Percentiles rank a stretch among this genome's conserved stretches.
Conservation (phyloP, 2,888 invertebrate species). For the Brachypalpus laphriformis region DNA sequence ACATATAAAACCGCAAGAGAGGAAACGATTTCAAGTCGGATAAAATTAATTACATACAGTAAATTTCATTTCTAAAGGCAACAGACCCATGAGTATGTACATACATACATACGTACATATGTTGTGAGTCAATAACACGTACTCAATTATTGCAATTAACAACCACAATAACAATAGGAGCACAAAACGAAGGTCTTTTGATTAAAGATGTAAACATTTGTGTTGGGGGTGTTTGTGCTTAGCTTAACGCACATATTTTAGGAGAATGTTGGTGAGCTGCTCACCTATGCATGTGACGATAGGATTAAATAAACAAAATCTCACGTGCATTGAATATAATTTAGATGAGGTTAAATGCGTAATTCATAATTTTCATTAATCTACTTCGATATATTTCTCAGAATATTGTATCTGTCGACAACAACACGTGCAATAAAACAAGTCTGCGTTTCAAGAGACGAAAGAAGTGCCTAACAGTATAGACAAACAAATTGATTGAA, state of each 20-base stretch:
- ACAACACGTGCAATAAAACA: neutral
- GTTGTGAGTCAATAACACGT: neutral
- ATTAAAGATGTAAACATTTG: neutral
- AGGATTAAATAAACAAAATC: neutral
- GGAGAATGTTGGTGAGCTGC: neutral
- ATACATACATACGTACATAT: neutral
- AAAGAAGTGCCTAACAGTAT: neutral
- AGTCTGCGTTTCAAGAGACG: neutral
- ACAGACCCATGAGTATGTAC: neutral
- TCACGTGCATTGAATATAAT: neutral
- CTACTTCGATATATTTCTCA: neutral
- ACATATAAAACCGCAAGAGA: neutral
- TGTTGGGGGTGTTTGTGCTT: neutral
- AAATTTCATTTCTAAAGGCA: conserved; percentile 10
- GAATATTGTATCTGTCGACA: neutral
- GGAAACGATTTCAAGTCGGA: neutral
- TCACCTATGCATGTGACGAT: neutral
- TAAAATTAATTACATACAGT: conserved; percentile 3
- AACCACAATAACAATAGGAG: neutral
- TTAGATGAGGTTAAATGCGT: neutral
- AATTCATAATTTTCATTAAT: neutral
- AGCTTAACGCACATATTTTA: neutral
- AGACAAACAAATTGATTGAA: neutral
- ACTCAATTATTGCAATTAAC: neutral
- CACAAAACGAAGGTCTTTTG: neutral